phyloP scores from a whole-genome alignment of 2,113 vertebrate species.

The Antigone vipio region DNA sequence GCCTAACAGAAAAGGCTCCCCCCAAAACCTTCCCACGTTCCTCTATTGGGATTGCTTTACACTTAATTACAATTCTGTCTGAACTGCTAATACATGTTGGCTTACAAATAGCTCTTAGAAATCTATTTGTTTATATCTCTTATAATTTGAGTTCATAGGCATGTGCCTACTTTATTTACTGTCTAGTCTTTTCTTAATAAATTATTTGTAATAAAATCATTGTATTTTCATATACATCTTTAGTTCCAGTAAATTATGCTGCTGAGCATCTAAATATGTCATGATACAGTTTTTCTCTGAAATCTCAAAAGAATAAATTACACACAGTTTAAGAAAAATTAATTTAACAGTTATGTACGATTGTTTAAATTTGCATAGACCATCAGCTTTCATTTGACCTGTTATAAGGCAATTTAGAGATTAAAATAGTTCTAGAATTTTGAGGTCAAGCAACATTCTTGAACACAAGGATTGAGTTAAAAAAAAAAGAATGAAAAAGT shows the following conservation, averaged over 20 bases:
- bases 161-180: not conserved
- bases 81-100: not conserved
- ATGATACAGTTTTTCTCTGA: not conserved
- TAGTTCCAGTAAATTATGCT: not conserved
- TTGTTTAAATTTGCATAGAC: not conserved
- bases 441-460: not conserved
- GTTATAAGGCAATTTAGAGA: not conserved
- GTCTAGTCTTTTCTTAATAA: conserved; percentile 15
- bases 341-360: not conserved
- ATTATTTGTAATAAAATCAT: not conserved
- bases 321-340: not conserved
- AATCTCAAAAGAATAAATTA: not conserved
- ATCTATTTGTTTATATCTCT: not conserved
- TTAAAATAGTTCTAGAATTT: not conserved
- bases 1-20: not conserved
- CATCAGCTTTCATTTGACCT: not conserved
- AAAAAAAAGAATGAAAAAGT: not conserved
- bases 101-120: conserved; percentile 12
- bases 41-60: not conserved
- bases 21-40: not conserved
- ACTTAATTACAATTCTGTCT: not conserved
- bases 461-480: not conserved
- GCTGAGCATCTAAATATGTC: not conserved
- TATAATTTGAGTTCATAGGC: not conserved
- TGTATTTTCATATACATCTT: not conserved